Evolutionary conservation across 2,888 invertebrate genomes (phyloP).

Genomic region (Drosophila tripunctata): DNA sequence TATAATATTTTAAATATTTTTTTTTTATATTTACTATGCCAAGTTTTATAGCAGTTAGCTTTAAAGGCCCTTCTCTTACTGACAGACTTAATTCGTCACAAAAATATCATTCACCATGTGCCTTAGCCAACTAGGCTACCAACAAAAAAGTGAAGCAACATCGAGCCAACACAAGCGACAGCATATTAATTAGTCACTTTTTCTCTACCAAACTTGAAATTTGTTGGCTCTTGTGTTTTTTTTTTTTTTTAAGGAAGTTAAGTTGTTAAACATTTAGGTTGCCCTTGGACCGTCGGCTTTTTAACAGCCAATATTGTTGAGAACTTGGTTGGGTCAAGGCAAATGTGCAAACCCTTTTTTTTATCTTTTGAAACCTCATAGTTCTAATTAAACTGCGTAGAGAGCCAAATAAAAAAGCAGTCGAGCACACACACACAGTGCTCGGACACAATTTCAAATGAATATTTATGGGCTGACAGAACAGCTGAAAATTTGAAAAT

Average conservation of each 20-base stretch:
- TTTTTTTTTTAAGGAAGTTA: conserved; percentile 23
- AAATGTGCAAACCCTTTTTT: conserved; percentile 3
- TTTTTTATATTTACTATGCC: no score
- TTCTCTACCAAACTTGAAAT: not conserved
- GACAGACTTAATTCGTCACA: no score
- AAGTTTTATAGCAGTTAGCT: no score
- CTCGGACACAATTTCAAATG: conserved; percentile 9
- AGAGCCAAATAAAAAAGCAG: not conserved
- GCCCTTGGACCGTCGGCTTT: conserved; percentile 16
- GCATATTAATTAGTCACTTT: conserved; percentile 67
- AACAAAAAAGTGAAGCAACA: conserved; percentile 13
- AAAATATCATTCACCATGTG: no score
- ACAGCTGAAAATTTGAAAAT: not conserved
- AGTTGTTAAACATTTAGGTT: conserved; percentile 9
- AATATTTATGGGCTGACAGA: conserved; percentile 18
- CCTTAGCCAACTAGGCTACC: no score
- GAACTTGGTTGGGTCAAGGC: conserved; percentile 33
- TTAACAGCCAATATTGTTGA: conserved; percentile 32
- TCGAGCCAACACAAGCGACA: conserved; percentile 27
- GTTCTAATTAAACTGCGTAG: conserved; percentile 26
- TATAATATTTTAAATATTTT: no score
- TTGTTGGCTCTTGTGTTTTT: conserved; percentile 5
- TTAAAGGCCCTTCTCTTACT: no score
- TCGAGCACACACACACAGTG: not conserved
- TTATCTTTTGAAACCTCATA: not conserved